These are phyloP conservation scores for Stichopus horrens DNA, from an alignment of 53 echinoderm and acorn worm species.

Conservation along the genomic window DNA sequence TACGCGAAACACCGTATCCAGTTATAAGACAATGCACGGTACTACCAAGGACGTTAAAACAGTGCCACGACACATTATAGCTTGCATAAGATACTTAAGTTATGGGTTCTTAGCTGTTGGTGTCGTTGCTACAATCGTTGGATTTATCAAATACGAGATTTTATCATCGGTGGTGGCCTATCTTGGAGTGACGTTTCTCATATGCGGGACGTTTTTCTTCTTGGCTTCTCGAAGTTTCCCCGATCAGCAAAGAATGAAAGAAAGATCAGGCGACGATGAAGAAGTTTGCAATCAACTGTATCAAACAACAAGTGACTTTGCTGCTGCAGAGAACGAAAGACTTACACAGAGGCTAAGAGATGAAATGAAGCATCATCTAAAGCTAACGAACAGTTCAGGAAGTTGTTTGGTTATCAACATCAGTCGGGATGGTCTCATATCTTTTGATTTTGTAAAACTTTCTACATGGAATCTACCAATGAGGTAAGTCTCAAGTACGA, in stretches of 20 bases:
- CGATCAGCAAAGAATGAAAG: no score
- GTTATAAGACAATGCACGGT: neutral
- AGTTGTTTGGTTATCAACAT: constrained; percentile 1
- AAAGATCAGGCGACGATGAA: neutral
- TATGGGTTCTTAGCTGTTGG: neutral
- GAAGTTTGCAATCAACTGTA: neutral
- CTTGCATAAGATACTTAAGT: neutral
- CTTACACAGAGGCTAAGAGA: neutral
- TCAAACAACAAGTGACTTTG: neutral
- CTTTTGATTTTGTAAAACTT: neutral
- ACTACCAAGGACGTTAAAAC: neutral
- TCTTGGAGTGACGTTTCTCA: neutral
- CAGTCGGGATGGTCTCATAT: neutral
- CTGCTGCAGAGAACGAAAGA: no score
- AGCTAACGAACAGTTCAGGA: neutral
- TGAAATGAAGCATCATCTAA: neutral
- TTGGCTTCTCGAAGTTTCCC: neutral
- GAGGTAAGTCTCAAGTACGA: neutral
- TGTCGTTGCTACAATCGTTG: neutral
- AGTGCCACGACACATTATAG: neutral
- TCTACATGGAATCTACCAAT: neutral
- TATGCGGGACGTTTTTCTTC: neutral
- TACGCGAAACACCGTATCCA: neutral
- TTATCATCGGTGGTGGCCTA: neutral
- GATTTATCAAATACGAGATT: neutral